These are phyloP conservation scores for Siniperca scherzeri DNA, from an alignment of 2,797 vertebrate species.

Conservation along the genomic window DNA sequence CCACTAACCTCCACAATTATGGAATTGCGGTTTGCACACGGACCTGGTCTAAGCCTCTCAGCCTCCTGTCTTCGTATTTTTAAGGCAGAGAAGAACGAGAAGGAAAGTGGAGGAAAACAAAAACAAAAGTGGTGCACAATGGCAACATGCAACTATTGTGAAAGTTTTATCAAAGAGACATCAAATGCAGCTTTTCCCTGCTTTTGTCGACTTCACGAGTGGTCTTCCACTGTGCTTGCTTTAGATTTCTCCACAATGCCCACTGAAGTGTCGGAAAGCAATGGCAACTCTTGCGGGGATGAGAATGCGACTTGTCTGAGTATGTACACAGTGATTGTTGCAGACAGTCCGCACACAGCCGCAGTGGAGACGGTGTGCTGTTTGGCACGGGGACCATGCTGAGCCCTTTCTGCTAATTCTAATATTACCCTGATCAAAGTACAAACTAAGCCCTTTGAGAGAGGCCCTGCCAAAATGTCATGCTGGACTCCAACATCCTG, in stretches of 20 bases:
- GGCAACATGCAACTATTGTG: not conserved
- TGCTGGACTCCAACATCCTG: not conserved
- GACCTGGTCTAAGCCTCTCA: not conserved
- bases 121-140: not conserved
- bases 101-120: not conserved
- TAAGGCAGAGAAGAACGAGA: not conserved
- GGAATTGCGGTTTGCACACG: not conserved
- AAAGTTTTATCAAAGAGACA: not conserved
- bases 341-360: not conserved
- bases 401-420: constrained; percentile 7
- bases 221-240: not conserved
- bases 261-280: not conserved
- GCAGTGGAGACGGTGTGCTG: constrained; percentile 3
- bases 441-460: not conserved
- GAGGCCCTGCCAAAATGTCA: constrained; percentile 10
- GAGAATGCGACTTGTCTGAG: not conserved
- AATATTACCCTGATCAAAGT: constrained; percentile 26
- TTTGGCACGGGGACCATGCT: not conserved
- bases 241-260: not conserved
- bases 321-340: not conserved
- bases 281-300: not conserved
- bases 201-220: not conserved
- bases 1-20: not conserved
- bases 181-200: not conserved
- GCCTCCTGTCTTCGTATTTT: not conserved